These are phyloP conservation scores for Acrocera orbiculus DNA, from an alignment of 2,888 invertebrate genomes.

Conservation along the genomic window DNA sequence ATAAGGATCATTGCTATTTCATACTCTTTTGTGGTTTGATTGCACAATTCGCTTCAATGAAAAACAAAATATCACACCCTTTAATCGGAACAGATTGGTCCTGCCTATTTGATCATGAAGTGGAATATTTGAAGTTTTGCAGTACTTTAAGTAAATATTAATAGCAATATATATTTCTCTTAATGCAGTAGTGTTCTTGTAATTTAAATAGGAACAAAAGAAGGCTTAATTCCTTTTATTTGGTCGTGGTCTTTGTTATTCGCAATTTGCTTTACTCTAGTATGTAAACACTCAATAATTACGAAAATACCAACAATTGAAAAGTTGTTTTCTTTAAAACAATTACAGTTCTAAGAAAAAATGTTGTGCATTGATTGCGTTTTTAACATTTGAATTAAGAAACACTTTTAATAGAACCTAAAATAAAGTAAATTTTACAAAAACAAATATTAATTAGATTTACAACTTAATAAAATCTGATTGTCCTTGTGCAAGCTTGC, in stretches of 20 bases:
- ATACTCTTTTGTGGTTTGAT: conserved; percentile 1
- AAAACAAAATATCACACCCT: conserved; percentile 11
- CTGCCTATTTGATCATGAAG: conserved; percentile 10
- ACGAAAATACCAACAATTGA: too few relatives aligned
- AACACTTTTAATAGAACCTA: too few relatives aligned
- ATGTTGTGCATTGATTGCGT: too few relatives aligned
- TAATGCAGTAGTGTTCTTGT: neutral
- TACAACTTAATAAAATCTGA: too few relatives aligned
- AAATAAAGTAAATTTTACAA: too few relatives aligned
- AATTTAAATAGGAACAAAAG: neutral
- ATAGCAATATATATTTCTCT: neutral
- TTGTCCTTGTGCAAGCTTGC: too few relatives aligned
- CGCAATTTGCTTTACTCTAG: too few relatives aligned
- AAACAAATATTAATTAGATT: too few relatives aligned
- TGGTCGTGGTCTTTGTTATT: neutral
- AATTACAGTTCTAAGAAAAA: too few relatives aligned
- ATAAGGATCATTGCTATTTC: conserved; percentile 1
- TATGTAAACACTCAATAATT: too few relatives aligned
- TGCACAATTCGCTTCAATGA: neutral
- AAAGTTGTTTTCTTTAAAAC: too few relatives aligned
- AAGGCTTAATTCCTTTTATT: neutral
- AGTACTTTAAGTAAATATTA: neutral
- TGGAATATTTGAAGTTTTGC: conserved; percentile 10
- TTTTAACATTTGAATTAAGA: too few relatives aligned
- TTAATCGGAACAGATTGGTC: conserved; percentile 14